Conservation (phyloP, 2,113 vertebrate genomes). For the Megaleporinus macrocephalus region DNA sequence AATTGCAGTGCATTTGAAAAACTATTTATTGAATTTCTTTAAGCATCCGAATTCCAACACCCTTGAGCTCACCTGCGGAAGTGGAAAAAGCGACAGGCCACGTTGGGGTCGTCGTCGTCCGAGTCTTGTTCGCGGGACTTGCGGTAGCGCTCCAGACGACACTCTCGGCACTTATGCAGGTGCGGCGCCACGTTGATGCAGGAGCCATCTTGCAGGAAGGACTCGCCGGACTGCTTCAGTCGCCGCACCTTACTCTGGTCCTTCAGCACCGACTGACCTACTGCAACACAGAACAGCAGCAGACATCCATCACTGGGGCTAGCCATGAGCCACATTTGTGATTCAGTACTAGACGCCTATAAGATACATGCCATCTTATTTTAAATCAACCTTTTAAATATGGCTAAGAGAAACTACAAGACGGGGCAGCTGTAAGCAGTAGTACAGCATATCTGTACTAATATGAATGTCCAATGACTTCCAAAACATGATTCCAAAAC, state of each 20-base stretch:
- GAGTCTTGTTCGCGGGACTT: slow-evolving; percentile 95
- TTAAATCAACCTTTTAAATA: background rate
- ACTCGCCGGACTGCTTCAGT: slow-evolving; percentile 96
- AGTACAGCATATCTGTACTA: no score
- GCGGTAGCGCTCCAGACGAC: slow-evolving; percentile 94
- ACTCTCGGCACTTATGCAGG: slow-evolving; percentile 97
- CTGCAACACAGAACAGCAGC: slow-evolving; percentile 67
- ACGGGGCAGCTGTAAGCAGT: background rate
- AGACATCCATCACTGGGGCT: background rate
- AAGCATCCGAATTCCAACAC: background rate
- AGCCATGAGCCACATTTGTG: background rate
- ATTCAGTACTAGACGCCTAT: background rate
- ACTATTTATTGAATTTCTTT: background rate
- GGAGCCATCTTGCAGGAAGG: slow-evolving; percentile 97
- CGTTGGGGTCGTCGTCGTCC: slow-evolving; percentile 90
- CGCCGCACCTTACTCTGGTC: slow-evolving; percentile 95
- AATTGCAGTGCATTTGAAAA: no score
- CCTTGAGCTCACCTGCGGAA: slow-evolving; percentile 86
- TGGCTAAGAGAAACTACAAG: background rate
- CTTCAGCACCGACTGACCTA: slow-evolving; percentile 95
- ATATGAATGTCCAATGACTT: no score
- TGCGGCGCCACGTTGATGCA: slow-evolving; percentile 98
- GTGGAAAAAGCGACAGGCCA: slow-evolving; percentile 97
- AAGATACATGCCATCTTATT: background rate
- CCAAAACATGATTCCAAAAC: no score